Conservation (phyloP, 2,113 vertebrate genomes). For the Onychostoma macrolepis region DNA sequence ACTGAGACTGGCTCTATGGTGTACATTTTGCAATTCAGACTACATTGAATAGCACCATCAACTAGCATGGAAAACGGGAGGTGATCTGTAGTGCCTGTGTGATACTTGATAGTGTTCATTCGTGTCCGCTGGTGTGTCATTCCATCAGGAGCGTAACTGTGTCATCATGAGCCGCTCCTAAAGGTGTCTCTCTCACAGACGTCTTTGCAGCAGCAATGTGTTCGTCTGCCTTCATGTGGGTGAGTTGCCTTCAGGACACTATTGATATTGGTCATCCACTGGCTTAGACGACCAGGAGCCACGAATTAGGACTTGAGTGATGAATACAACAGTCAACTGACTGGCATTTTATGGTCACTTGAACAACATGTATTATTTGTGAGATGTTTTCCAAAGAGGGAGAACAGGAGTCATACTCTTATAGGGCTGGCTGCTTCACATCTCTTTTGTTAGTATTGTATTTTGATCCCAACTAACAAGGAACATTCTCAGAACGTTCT, state of each 20-base stretch:
- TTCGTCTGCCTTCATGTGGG: constrained; percentile 1
- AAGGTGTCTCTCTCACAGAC: background rate
- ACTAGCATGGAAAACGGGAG: background rate
- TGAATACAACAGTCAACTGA: background rate
- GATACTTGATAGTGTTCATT: constrained; percentile 10
- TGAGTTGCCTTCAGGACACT: background rate
- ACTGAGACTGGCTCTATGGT: background rate
- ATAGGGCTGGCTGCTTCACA: background rate
- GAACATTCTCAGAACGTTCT: background rate
- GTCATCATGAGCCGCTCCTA: background rate
- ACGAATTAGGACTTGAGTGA: background rate
- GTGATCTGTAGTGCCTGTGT: background rate
- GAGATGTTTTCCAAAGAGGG: background rate
- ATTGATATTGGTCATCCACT: constrained; percentile 3
- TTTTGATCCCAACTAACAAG: background rate
- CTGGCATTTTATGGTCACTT: background rate
- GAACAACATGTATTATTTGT: background rate
- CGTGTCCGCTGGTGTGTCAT: constrained; percentile 15
- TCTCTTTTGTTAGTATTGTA: background rate
- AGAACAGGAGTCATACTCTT: background rate
- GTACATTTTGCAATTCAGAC: background rate
- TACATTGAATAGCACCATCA: background rate
- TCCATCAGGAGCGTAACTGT: constrained; percentile 8
- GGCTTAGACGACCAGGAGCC: background rate
- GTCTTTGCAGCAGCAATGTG: background rate